Percentiles rank a stretch among this genome's conserved stretches.
Conservation (phyloP, 2,113 vertebrate species). For the Phalacrocorax aristotelis region DNA sequence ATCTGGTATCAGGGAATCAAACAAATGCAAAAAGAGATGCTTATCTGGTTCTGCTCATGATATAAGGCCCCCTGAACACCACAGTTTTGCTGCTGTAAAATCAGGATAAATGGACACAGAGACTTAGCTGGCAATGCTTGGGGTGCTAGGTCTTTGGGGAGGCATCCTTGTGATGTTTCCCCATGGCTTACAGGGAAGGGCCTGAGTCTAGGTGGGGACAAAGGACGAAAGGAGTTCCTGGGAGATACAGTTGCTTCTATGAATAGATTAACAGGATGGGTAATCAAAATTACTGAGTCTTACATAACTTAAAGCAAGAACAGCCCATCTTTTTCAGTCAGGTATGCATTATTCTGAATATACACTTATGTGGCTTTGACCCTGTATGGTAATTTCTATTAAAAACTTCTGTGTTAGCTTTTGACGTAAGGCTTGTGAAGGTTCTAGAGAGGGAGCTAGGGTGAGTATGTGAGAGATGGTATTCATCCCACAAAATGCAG, state of each 20-base stretch:
- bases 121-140: neutral
- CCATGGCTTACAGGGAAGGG: fast-evolving
- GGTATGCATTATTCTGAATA: neutral
- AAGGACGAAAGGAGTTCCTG: neutral
- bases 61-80: neutral
- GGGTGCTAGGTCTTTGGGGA: neutral
- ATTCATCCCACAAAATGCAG: neutral
- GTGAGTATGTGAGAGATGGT: fast-evolving
- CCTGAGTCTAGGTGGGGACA: neutral
- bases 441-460: neutral
- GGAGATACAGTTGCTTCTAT: fast-evolving
- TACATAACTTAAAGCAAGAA: neutral
- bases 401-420: neutral
- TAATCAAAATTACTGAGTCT: neutral
- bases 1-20: neutral
- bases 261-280: neutral
- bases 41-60: neutral
- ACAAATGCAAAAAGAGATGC: neutral
- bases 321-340: neutral
- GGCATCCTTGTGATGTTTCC: neutral
- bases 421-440: neutral
- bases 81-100: neutral
- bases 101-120: neutral
- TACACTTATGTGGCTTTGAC: neutral
- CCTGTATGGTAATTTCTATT: neutral